Percentiles rank a stretch among this genome's conserved stretches.
phyloP scores from a whole-genome alignment of 2,888 invertebrate genomes.

The Micoletzkya japonica region DNA sequence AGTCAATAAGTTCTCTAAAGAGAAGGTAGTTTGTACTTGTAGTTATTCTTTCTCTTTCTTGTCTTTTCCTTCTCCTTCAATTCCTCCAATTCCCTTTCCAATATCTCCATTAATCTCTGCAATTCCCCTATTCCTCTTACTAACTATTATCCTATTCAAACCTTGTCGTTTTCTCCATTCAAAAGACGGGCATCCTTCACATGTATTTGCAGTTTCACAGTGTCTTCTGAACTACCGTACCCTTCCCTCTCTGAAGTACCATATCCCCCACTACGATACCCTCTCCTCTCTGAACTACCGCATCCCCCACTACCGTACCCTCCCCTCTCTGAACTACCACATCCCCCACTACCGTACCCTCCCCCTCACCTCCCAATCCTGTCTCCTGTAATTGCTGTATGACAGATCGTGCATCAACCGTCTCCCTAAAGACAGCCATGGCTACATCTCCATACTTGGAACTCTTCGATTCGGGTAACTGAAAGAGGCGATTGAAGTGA shows the following conservation, averaged over 20 bases:
- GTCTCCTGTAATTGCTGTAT: constrained; percentile 10
- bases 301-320: not conserved
- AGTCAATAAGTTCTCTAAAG: too few relatives aligned
- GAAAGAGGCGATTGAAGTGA: not conserved
- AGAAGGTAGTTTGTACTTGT: too few relatives aligned
- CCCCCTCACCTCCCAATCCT: not conserved
- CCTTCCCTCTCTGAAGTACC: not conserved
- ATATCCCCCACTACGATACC: not conserved
- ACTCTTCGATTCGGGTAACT: not conserved
- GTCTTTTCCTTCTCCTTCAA: too few relatives aligned
- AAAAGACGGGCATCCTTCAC: not conserved
- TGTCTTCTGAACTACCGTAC: not conserved
- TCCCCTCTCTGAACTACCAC: not conserved
- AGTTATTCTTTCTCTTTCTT: too few relatives aligned
- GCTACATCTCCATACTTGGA: not conserved
- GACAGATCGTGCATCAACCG: not conserved
- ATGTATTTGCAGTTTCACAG: constrained; percentile 13
- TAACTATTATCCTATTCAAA: too few relatives aligned
- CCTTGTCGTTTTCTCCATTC: constrained; percentile 10
- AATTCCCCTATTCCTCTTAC: too few relatives aligned
- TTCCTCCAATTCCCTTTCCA: too few relatives aligned
- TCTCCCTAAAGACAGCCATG: not conserved
- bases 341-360: not conserved
- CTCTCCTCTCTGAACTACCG: too few relatives aligned
- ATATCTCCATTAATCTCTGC: too few relatives aligned